phyloP scores from a whole-genome alignment of 2,113 vertebrate genomes.

The Anas platyrhynchos region DNA sequence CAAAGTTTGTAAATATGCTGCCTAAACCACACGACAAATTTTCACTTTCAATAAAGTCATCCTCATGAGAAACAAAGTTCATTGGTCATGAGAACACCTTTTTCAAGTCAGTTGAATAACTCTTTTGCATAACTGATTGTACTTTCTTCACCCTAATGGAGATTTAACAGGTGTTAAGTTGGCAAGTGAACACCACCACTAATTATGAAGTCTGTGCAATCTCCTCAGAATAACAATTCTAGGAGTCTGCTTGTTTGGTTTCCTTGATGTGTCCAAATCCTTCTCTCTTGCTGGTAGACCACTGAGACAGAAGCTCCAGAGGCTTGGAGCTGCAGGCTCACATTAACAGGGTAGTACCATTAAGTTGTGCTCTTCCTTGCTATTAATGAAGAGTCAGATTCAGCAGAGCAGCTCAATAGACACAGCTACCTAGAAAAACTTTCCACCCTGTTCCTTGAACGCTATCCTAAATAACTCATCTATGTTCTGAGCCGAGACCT shows the following conservation, averaged over 20 bases:
- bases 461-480: neutral
- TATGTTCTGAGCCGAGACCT: neutral
- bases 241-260: neutral
- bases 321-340: neutral
- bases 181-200: neutral
- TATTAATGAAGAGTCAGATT: neutral
- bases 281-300: neutral
- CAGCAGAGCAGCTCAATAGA: neutral
- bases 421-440: neutral
- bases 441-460: neutral
- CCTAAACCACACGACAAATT: neutral
- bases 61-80: neutral
- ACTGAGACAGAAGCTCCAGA: neutral
- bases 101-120: neutral
- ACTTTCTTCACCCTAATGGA: neutral
- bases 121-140: neutral
- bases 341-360: neutral
- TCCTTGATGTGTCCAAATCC: neutral
- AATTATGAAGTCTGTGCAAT: neutral
- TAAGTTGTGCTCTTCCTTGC: neutral
- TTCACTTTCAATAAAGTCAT: neutral
- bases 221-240: neutral
- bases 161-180: neutral
- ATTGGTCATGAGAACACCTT: neutral
- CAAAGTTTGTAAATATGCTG: neutral